Evolutionary conservation across 2,888 invertebrate genomes (phyloP), one percentile per base, ranked within the genome.

Genomic region (Pseudococcus longispinus): DNA sequence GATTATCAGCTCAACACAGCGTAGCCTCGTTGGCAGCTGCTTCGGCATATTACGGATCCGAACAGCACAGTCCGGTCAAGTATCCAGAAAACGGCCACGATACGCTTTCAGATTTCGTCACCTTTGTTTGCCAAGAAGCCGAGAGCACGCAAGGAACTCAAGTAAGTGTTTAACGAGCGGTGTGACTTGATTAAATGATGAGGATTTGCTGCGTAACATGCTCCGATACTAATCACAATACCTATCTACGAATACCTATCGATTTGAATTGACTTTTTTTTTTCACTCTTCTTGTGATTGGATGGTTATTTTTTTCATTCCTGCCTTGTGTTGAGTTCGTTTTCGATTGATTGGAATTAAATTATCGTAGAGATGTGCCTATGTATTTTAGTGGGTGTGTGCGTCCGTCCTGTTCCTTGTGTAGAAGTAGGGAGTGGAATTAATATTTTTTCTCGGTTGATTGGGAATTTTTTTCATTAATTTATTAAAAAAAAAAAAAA

Each of bases 101-200:
- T 91, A 96, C 96, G 0, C 94, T 98, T 89, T 96, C 97, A 2
- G 98, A 98, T 91, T 98, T 98, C 91, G 98, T 98, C 89, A 97
- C 98, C 77, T 96, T 98, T 90, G 98, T 98, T 85, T 98, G 98
- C 90, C 98, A 98, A 91, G 98, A 98, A 91, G 95, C 96, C 44
- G 95, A 96, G 89, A 94, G 94, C 88, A 94, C 94, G 88, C 93
- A 93, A 90, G 93, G 94, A 90, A 92, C 95, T 90, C 95, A 95
- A 93, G 95, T 95, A 44, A 80, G 86, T 86, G 85, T 4, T 37
- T 15, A 29, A 11, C 42, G n/a, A 42, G 29, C 20, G 13, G 29
- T 70, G 29, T 70, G 70, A 23, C 13, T 37, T 37, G 37, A 37
- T 37, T 11, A 23, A 23, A 60, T 23, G 9, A 70, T 29, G 29